Percentiles rank a stretch among this genome's conserved stretches.
phyloP scores from a whole-genome alignment of 2,113 vertebrate genomes.

The Nesoenas mayeri region DNA sequence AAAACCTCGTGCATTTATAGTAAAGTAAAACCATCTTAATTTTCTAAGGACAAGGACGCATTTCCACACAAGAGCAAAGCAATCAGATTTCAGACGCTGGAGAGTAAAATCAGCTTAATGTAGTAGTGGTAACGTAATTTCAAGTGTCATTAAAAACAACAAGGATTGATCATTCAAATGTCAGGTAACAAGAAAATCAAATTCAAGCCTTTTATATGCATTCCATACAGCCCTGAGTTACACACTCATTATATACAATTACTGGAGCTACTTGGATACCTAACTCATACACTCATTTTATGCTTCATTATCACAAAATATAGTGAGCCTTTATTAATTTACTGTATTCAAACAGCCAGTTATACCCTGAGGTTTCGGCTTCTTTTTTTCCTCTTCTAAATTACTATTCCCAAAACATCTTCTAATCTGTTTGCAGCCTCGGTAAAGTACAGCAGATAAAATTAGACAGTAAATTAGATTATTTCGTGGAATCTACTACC shows the following conservation, averaged over 20 bases:
- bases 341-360: slow-evolving; percentile 10
- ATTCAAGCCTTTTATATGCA: background rate
- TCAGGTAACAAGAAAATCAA: slow-evolving; percentile 12
- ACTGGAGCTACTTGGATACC: background rate
- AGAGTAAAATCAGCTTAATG: slow-evolving; percentile 41
- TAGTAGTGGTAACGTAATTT: background rate
- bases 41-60: background rate
- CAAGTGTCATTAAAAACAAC: slow-evolving; percentile 27
- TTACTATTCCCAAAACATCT: slow-evolving; percentile 41
- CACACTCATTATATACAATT: background rate
- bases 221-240: background rate
- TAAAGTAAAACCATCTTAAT: background rate
- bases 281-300: background rate
- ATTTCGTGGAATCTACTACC: slow-evolving; percentile 15
- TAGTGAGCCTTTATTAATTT: background rate
- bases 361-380: slow-evolving; percentile 6
- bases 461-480: slow-evolving; percentile 58
- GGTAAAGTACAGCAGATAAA: slow-evolving; percentile 39
- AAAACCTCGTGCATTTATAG: background rate
- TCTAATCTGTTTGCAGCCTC: slow-evolving; percentile 41
- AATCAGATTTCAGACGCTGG: slow-evolving; percentile 4
- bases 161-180: slow-evolving; percentile 7
- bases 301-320: background rate
- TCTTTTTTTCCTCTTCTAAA: background rate
- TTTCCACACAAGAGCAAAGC: background rate